Percentiles rank a stretch among this genome's conserved stretches.
These are phyloP conservation scores for Glaucidium brasilianum DNA, from an alignment of 2,113 vertebrate species.

Conservation along the genomic window DNA sequence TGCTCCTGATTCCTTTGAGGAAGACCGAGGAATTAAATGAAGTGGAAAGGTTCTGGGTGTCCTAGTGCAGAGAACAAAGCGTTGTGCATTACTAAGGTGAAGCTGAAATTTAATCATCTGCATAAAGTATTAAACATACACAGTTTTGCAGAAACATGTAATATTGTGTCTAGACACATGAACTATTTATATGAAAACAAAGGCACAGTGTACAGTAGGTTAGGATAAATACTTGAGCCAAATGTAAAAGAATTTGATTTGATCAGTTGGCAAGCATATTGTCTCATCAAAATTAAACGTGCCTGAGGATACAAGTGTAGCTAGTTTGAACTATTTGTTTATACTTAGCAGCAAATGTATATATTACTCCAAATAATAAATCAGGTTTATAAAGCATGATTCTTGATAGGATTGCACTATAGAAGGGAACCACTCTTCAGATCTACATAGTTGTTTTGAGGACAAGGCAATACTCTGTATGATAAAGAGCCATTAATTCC, in stretches of 20 bases:
- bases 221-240: neutral
- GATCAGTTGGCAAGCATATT: neutral
- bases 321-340: neutral
- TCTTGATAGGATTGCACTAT: neutral
- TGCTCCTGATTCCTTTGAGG: neutral
- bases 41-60: neutral
- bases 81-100: neutral
- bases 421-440: neutral
- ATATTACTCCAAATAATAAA: neutral
- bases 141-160: conserved; percentile 4
- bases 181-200: conserved; percentile 17
- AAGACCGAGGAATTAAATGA: neutral
- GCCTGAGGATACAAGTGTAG: neutral
- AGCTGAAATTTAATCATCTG: neutral
- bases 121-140: neutral
- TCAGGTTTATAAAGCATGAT: neutral
- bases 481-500: neutral
- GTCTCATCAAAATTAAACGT: neutral
- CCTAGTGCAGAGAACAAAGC: neutral
- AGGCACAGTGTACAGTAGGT: neutral
- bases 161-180: neutral
- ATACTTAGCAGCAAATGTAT: neutral
- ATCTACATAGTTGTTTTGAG: neutral
- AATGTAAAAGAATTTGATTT: neutral
- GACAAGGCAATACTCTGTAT: neutral